These are phyloP conservation scores for Ahaetulla prasina DNA, from an alignment of 2,113 vertebrate species.

Conservation along the genomic window DNA sequence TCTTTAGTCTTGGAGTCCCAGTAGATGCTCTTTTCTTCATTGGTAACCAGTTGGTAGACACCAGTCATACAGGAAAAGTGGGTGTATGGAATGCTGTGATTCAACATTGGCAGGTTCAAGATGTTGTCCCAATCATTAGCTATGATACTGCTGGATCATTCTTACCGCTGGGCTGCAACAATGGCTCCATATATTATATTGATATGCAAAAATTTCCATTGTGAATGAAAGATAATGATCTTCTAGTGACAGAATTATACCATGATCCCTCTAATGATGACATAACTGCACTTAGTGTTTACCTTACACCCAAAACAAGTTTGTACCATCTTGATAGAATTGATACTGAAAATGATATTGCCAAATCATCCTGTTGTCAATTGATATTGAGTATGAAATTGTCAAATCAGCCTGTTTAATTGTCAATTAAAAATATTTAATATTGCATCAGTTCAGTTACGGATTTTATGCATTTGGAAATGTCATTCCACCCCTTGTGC, in stretches of 20 bases:
- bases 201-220: constrained; percentile 98
- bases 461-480: neutral
- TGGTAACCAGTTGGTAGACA: constrained; percentile 94
- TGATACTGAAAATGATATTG: neutral
- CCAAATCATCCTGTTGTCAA: neutral
- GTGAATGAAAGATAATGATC: constrained; percentile 97
- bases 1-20: constrained; percentile 95
- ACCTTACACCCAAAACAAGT: constrained; percentile 98
- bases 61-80: constrained; percentile 96
- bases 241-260: constrained; percentile 93
- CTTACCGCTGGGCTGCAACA: too few relatives aligned
- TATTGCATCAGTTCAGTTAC: neutral
- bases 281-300: constrained; percentile 94
- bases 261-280: constrained; percentile 96
- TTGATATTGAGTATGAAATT: neutral
- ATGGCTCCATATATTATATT: too few relatives aligned
- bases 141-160: too few relatives aligned
- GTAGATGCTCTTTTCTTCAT: constrained; percentile 97
- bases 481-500: neutral
- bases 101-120: constrained; percentile 99
- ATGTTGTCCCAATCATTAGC: too few relatives aligned
- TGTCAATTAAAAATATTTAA: neutral
- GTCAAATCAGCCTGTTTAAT: neutral
- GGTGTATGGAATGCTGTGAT: constrained; percentile 98
- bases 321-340: constrained; percentile 50